These are phyloP conservation scores for Sipha flava DNA, from an alignment of 1,140 invertebrate species.

Conservation along the genomic window DNA sequence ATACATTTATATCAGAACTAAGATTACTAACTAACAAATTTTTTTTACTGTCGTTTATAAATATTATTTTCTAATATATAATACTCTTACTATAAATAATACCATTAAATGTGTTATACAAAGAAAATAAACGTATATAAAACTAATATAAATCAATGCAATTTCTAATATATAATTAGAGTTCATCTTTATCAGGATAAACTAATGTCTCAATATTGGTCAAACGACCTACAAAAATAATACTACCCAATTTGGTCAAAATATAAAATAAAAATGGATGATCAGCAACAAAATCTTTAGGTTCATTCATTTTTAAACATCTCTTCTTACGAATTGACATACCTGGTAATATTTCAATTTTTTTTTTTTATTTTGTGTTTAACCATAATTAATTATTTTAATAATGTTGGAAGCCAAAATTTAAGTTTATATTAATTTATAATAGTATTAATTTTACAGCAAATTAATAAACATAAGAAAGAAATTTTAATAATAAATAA, in stretches of 20 bases:
- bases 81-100: neutral
- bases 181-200: neutral
- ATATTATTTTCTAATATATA: too few relatives aligned
- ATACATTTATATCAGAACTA: neutral
- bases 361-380: neutral
- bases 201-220: neutral
- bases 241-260: neutral
- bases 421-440: too few relatives aligned
- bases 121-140: neutral
- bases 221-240: slow-evolving; percentile 17
- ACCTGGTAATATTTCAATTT: neutral
- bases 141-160: neutral
- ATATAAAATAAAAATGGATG: slow-evolving; percentile 6
- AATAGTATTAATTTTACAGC: too few relatives aligned
- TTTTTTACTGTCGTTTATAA: neutral
- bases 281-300: neutral
- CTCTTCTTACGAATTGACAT: neutral
- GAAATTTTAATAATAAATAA: neutral
- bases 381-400: neutral
- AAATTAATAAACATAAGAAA: too few relatives aligned
- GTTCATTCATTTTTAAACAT: neutral
- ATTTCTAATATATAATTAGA: neutral
- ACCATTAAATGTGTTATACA: neutral
- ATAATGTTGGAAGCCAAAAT: neutral
- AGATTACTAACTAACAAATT: neutral